These are phyloP conservation scores for Micrastur ruficollis DNA, from an alignment of 2,797 vertebrate genomes.

Conservation along the genomic window DNA sequence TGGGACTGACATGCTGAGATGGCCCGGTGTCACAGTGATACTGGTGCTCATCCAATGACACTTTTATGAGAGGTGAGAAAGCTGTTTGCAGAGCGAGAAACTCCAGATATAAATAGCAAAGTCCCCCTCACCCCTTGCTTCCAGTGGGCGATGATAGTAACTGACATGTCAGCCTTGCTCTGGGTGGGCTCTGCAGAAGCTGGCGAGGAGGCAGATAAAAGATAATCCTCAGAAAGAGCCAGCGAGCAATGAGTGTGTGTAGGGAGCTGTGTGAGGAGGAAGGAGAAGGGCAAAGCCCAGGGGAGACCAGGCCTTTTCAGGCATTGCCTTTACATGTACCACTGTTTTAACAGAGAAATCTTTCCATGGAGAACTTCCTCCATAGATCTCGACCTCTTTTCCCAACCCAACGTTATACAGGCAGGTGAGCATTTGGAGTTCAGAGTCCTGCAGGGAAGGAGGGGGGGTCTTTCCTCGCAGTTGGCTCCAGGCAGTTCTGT, in stretches of 20 bases:
- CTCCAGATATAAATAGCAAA: constrained; percentile 21
- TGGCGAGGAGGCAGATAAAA: neutral
- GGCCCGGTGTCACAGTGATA: neutral
- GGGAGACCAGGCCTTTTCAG: neutral
- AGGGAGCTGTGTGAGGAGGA: neutral
- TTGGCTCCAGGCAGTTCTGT: neutral
- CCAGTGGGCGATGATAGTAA: neutral
- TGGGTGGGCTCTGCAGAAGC: neutral
- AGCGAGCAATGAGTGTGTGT: neutral
- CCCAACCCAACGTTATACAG: rapidly evolving
- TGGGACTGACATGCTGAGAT: neutral
- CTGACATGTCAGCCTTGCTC: neutral
- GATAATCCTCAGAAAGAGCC: neutral
- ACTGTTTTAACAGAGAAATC: neutral
- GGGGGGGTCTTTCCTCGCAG: neutral
- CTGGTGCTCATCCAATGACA: neutral
- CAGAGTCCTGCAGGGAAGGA: neutral
- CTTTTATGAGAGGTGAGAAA: neutral
- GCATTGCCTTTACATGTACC: neutral
- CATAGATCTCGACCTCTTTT: neutral
- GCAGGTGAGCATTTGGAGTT: rapidly evolving
- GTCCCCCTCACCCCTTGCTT: neutral
- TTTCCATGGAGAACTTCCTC: neutral
- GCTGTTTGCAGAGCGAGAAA: neutral
- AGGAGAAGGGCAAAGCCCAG: neutral